Evolutionary conservation across 2,113 vertebrate species (phyloP).

Genomic region (Dasyornis broadbenti): DNA sequence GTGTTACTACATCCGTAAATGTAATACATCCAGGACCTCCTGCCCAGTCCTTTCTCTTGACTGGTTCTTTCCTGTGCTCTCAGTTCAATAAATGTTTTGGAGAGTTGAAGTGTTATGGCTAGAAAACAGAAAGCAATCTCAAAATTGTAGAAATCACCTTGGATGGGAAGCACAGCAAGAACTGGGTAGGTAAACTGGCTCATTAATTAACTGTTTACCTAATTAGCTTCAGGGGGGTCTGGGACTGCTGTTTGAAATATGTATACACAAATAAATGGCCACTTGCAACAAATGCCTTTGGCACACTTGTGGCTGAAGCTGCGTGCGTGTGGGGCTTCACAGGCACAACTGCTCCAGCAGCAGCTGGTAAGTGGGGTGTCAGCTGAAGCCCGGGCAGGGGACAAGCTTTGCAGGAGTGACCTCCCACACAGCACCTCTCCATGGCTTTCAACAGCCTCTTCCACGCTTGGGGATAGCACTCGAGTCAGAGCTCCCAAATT

Average conservation of each 20-base stretch:
- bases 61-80: neutral
- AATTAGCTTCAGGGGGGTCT: neutral
- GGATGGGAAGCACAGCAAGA: neutral
- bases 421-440: fast-evolving
- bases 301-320: neutral
- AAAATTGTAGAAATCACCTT: neutral
- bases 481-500: neutral
- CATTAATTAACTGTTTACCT: neutral
- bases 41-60: neutral
- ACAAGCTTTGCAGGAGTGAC: neutral
- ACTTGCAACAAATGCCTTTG: neutral
- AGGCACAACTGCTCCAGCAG: neutral
- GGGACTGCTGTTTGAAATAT: neutral
- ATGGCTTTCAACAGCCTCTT: neutral
- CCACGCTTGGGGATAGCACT: too few species aligned
- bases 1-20: neutral
- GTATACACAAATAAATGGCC: neutral
- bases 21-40: neutral
- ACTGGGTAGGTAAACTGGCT: neutral
- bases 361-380: neutral
- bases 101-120: neutral
- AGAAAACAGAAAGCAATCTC: neutral
- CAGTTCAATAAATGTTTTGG: neutral
- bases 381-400: neutral
- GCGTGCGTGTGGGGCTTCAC: neutral